Evolutionary conservation across 2,113 vertebrate species (phyloP).

Genomic region (Gallinago media): DNA sequence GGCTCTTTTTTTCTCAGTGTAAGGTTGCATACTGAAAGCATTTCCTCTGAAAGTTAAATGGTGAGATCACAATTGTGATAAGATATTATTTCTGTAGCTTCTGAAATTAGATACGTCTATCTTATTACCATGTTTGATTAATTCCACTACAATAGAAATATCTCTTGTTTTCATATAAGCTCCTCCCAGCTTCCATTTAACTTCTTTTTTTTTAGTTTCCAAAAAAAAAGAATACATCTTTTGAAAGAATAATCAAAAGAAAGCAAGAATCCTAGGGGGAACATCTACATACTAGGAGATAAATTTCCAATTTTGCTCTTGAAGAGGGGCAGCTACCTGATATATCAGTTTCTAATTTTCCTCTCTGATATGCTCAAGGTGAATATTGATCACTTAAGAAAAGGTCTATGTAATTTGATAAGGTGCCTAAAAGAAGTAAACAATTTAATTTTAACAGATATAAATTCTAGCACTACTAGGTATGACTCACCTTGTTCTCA

Average conservation of each 20-base stretch:
- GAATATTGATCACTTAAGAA: not conserved
- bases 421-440: not conserved
- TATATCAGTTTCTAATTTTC: not conserved
- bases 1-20: not conserved
- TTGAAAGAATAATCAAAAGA: not conserved
- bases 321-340: not conserved
- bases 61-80: slow-evolving; percentile 16
- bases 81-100: slow-evolving; percentile 21
- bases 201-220: not conserved
- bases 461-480: not conserved
- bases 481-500: not conserved
- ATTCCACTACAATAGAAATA: not conserved
- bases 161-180: slow-evolving; percentile 1
- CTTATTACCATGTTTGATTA: slow-evolving; percentile 39
- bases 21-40: slow-evolving; percentile 17
- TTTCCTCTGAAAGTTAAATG: slow-evolving; percentile 54
- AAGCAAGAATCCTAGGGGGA: not conserved
- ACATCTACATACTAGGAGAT: not conserved
- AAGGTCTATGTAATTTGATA: not conserved
- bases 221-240: not conserved
- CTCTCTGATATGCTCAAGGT: not conserved
- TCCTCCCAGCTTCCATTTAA: slow-evolving; percentile 1
- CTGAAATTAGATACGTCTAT: slow-evolving; percentile 40
- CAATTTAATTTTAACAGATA: not conserved
- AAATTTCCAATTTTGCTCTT: not conserved